Conservation (phyloP, 2,113 vertebrate species). For the Halcyon malimbica region DNA sequence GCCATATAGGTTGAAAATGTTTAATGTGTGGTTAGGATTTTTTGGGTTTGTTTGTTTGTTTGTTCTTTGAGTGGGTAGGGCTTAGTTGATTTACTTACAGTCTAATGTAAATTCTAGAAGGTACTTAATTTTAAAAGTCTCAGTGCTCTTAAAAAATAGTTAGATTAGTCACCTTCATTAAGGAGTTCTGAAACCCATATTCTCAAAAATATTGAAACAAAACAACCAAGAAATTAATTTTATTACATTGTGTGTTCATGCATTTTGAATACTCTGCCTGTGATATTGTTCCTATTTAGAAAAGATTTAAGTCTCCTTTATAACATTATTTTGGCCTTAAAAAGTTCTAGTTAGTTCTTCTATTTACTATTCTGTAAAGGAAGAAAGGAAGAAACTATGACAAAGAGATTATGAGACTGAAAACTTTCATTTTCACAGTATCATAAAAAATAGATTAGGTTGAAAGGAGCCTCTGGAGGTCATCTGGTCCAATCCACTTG, state of each 20-base stretch:
- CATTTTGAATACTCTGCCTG: background rate
- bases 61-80: background rate
- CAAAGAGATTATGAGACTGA: background rate
- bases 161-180: background rate
- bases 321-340: background rate
- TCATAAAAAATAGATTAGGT: background rate
- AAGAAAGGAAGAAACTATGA: background rate
- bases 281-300: background rate
- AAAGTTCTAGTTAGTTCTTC: background rate
- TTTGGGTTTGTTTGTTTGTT: too few species aligned
- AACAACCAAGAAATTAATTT: background rate
- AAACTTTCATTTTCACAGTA: background rate
- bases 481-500: background rate
- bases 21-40: background rate
- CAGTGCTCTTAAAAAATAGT: background rate
- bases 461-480: background rate
- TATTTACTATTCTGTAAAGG: background rate
- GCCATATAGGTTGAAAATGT: background rate
- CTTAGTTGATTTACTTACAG: background rate
- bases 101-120: background rate
- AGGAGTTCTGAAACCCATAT: background rate
- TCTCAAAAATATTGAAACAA: background rate
- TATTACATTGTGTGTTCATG: background rate
- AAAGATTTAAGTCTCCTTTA: background rate
- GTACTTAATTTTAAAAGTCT: background rate